Base-by-base conservation (phyloP, 1,140 invertebrate genomes). In the Caerostris extrusa region DNA sequence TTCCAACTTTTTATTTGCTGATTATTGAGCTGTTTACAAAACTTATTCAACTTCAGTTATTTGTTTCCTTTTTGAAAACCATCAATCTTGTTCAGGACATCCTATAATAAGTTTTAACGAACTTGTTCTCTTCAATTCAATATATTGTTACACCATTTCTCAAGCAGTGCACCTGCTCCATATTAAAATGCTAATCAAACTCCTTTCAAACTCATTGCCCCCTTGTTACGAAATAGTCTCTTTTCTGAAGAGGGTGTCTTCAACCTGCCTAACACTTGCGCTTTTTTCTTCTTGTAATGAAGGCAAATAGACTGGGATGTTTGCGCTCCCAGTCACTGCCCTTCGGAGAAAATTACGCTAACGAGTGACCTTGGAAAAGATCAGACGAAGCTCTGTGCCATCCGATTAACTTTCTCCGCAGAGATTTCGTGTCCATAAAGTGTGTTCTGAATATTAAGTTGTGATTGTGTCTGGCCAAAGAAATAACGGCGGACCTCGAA, bases 321-420 rank as follows among this genome's bases (percentile, higher is more conserved):
- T 77, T 77, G 71, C 34, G 12, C 71, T 77, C 71, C 71, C 19
- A 77, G 71, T 77, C 71, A 77, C 71, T 77, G 71, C 71, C 71
- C 71, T 77, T 77, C 34, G 7, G 34, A 50, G 71, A 77, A 77
- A 67, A 77, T 77, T 77, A 50, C 71, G 12, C 71, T 10, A 77
- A 50, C 34, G 14, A 77, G 10, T 77, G 71, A 77, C 71, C 71
- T 77, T 77, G 71, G 53, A 77, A 77, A 77, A 34, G 34, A 77
- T 77, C 71, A 77, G 71, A 77, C 71, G 53, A 77, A 14, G 71
- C 53, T 53, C 3, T 77, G 7, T 34, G 12, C 7, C 34, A 77
- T 77, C 71, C 71, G 71, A 77, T 77, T 77, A 77, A 77, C 71
- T 77, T 77, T 77, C 34, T 53, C 34, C 3, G 8, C 34, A 34